A percentile compares a stretch with the other conserved stretches of the same genome.
Evolutionary conservation across 2,888 invertebrate genomes (phyloP).

Genomic region (Molanna angustata): DNA sequence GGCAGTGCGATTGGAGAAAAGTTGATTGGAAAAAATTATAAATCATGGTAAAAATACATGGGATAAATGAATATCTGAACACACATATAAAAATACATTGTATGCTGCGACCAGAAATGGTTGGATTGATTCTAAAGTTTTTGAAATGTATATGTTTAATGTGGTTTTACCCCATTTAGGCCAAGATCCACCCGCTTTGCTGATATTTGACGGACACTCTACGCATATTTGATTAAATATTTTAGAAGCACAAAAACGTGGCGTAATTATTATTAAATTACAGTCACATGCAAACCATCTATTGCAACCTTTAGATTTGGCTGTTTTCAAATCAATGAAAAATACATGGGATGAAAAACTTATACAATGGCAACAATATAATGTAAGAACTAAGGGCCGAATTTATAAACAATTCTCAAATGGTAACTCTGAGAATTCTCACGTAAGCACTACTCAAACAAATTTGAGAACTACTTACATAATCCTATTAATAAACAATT

Average conservation of each 20-base stretch:
- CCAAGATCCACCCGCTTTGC: neutral
- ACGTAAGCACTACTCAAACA: too few relatives aligned
- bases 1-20: slow-evolving; percentile 1
- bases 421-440: too few relatives aligned
- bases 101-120: slow-evolving; percentile 1
- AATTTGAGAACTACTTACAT: too few relatives aligned
- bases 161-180: neutral
- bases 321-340: slow-evolving; percentile 7
- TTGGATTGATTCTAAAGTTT: neutral
- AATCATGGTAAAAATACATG: neutral
- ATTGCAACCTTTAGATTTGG: slow-evolving; percentile 6
- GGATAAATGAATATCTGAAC: neutral
- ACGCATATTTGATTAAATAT: neutral
- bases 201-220: neutral
- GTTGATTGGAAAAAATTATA: neutral
- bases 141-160: neutral
- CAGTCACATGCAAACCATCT: neutral
- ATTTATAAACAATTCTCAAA: too few relatives aligned
- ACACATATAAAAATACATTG: neutral
- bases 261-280: slow-evolving; percentile 3
- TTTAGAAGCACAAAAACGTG: neutral
- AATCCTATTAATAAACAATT: too few relatives aligned
- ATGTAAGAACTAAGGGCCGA: too few relatives aligned
- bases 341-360: neutral
- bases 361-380: neutral